Evolutionary conservation across 2,888 invertebrate species (phyloP).

Genomic region (Proisotoma minuta): DNA sequence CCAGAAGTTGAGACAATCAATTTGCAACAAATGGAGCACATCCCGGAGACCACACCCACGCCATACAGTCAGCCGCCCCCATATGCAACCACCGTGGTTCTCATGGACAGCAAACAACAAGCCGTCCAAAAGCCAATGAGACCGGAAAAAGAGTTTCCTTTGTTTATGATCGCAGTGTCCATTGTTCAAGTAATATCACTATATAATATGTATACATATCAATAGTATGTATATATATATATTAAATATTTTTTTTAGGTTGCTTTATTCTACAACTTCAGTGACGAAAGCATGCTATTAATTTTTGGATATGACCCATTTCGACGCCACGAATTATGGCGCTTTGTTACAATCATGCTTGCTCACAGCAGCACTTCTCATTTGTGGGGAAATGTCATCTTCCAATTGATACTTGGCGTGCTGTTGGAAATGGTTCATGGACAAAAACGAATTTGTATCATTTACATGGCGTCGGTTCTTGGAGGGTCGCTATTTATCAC

Average conservation of each 20-base stretch:
- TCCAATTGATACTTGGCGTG: conserved; percentile 20
- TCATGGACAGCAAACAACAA: neutral
- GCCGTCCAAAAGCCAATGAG: neutral
- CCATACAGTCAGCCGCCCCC: conserved; percentile 1
- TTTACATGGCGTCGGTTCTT: conserved; percentile 15
- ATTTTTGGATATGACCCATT: conserved; percentile 10
- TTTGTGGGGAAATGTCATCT: conserved; percentile 12
- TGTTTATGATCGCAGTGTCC: conserved; percentile 8
- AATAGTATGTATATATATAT: neutral
- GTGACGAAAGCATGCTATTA: neutral
- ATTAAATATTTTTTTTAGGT: neutral
- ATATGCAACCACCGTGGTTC: neutral
- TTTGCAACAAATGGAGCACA: neutral
- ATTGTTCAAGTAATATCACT: neutral
- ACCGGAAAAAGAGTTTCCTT: conserved; percentile 3
- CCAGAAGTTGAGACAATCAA: neutral
- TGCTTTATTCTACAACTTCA: neutral
- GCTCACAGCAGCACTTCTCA: conserved; percentile 16
- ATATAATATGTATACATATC: neutral
- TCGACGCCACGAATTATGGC: conserved; percentile 22
- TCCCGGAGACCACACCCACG: neutral
- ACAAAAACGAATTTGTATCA: conserved; percentile 15
- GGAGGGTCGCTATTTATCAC: conserved; percentile 14
- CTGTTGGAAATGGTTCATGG: conserved; percentile 22
- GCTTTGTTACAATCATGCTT: conserved; percentile 16